phyloP scores from a whole-genome alignment of 2,888 invertebrate genomes.

The Agrilus cyanescens region DNA sequence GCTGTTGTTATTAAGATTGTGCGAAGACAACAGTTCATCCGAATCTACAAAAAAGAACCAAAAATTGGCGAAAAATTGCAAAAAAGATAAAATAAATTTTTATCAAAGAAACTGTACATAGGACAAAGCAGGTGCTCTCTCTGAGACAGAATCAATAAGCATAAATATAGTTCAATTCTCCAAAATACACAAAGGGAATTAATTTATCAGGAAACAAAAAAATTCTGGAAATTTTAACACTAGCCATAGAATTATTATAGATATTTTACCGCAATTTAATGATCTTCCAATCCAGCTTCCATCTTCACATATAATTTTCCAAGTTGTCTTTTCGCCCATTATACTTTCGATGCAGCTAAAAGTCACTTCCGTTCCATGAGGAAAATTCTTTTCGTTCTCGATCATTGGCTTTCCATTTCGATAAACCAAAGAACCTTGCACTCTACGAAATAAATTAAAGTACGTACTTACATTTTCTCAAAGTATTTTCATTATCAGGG shows the following conservation, averaged over 20 bases:
- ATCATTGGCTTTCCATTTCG: conserved; percentile 58
- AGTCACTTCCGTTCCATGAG: conserved; percentile 71
- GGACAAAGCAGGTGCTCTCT: no score
- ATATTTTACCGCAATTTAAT: conserved; percentile 56
- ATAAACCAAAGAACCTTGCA: conserved; percentile 67
- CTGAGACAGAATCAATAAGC: no score
- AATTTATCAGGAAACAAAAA: no score
- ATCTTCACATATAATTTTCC: conserved; percentile 76
- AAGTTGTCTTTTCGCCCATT: conserved; percentile 70
- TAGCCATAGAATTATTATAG: no score
- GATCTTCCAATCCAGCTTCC: conserved; percentile 76
- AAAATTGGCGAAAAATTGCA: no score
- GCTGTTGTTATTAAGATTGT: conserved; percentile 41
- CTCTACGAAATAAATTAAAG: conserved; percentile 34
- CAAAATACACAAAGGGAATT: no score
- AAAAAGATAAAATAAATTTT: no score
- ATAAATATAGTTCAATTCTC: no score
- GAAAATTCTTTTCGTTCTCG: conserved; percentile 55
- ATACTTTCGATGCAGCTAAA: conserved; percentile 74
- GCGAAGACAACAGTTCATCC: conserved; percentile 26
- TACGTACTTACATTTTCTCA: not conserved
- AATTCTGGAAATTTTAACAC: no score
- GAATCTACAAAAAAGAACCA: conserved; percentile 21
- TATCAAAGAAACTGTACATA: no score
- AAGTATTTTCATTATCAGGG: no score